A percentile compares a stretch with the other conserved stretches of the same genome.
Evolutionary conservation across 2,113 vertebrate genomes (phyloP).

Genomic region (pig (Sus scrofa)): T2T-Sscrofa CM000816.6:108499001-108499500

Average conservation of each 20-base stretch:
- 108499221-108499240: neutral
- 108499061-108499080: neutral
- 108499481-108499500: neutral
- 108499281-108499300: neutral
- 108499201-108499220: neutral
- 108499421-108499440: neutral
- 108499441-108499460: neutral
- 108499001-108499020: slow-evolving; percentile 90
- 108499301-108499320: neutral
- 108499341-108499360: neutral
- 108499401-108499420: neutral
- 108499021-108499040: slow-evolving; percentile 66
- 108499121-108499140: fast-evolving
- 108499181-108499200: neutral
- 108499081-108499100: neutral
- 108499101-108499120: neutral
- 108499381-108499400: neutral
- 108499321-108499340: neutral
- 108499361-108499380: neutral
- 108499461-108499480: neutral
- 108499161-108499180: neutral
- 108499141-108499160: fast-evolving
- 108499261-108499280: neutral
- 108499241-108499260: neutral
- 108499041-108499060: neutral